Evolutionary conservation across 1,140 invertebrate genomes (phyloP), one percentile per base, ranked within the genome.

Genomic region (Whitmania pigra): DNA sequence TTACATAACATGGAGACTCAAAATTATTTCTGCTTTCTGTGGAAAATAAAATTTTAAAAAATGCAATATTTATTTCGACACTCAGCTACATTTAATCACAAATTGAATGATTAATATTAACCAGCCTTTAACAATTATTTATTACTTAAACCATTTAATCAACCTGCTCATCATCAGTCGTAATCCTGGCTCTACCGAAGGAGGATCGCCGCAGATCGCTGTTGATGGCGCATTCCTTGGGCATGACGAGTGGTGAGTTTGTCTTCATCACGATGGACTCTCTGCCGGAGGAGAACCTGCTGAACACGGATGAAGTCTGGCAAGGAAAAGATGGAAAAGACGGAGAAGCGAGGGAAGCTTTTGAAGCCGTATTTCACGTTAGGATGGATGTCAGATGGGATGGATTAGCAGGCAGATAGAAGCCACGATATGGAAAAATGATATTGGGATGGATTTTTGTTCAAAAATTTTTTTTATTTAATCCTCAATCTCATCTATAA

Each of bases 321-420:
- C 7, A 49, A 22, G 55, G 63, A 18, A 40, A 31, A 18, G 73
- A 74, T 63, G 73, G 53, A 25, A 67, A 63, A 29, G 71, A 74
- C 53, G 71, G n/a, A 49, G 70, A 72, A 2, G 70, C 73, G 6
- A 67, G 54, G 67, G 49, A 66, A 67, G 73, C 73, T 49, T 74
- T 72, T 67, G 66, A 72, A 69, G 73, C 73, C 25, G 70, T 74
- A n/a, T 68, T 74, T 55, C 73, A 72, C 25, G 73, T 74, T 20
- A 73, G 67, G 1, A 17, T 6, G 43, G 43, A 49, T 49, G 9
- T 13, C 43, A 49, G 43, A 49, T 49, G 43, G 43, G 6, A 9
- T n/a, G 2, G 54, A 57, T 57, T 57, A 25, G 20, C 5, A 3
- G 2, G 54, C 20, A 5, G 5, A 25, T 57, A 57, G 25, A n/a